Base-by-base conservation (phyloP, 1,140 invertebrate genomes). In the Micrasema minimum region DNA sequence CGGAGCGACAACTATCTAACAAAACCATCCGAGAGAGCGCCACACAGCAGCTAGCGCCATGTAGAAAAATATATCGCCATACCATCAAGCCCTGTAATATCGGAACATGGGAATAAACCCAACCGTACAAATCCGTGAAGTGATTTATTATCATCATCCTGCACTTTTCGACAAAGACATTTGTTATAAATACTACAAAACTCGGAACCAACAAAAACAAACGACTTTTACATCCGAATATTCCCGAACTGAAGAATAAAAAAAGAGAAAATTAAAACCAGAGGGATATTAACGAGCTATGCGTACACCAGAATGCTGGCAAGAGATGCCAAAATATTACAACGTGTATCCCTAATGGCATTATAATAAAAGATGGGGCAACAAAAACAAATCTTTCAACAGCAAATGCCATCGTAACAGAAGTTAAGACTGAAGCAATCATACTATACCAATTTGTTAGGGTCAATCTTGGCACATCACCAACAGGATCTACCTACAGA, bases 371-470 rank as follows among this genome's bases (percentile, higher is more conserved):
- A 64, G 70, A 72, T 41, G 57, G 31, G 43, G 31, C 38, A 61
- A 72, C 55, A 62, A 51, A 59, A 62, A 67, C 70, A 72, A 67
- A 72, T 72, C 70, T 72, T 43, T 67, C 61, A 45, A 55, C 43
- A 57, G 62, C 69, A n/a, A 31, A 65, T 66, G 61, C 50, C 68
- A 35, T 23, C 69, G 69, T 57, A 71, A 65, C 69, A 66, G 23
- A 45, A 71, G 64, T 46, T 61, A 50, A 72, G 26, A 53, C 65
- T 65, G 61, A 72, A 43, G 45, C 66, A 72, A 72, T 72, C 64
- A 72, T 67, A 62, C 38, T 55, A 53, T 64, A 67, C 59, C 70
- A 72, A 72, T 72, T 72, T 71, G 69, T 71, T 71, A 45, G 59
- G 50, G 16, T 69, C 67, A n/a, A 23, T 61, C 31, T 71, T 71